Evolutionary conservation across 2,888 invertebrate species (phyloP).

Genomic region (Leucophenga montana): DNA sequence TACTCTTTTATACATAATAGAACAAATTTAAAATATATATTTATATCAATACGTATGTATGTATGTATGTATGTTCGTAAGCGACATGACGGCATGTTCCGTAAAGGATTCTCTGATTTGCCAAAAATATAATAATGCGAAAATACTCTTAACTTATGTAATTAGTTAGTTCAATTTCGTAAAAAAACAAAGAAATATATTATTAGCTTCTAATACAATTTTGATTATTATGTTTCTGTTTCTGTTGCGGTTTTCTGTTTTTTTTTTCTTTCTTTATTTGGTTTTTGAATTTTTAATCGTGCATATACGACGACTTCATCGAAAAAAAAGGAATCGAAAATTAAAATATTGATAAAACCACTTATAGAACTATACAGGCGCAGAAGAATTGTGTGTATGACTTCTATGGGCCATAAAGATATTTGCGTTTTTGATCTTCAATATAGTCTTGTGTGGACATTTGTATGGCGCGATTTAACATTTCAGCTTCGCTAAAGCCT

Average conservation of each 20-base stretch:
- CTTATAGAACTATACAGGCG: no score
- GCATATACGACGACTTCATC: no score
- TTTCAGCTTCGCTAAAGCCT: constrained; percentile 70
- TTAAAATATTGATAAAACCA: not conserved
- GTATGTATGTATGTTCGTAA: not conserved
- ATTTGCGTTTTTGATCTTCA: constrained; percentile 71
- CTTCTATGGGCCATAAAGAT: constrained; percentile 63
- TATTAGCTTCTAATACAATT: not conserved
- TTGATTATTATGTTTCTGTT: not conserved
- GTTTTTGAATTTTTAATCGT: not conserved
- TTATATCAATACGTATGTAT: not conserved
- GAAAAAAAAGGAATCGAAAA: no score
- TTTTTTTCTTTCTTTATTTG: not conserved
- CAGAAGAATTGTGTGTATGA: not conserved
- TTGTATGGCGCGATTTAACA: constrained; percentile 72
- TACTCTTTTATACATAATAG: not conserved
- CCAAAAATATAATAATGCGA: not conserved
- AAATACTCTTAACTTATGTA: no score
- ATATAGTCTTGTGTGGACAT: constrained; percentile 73
- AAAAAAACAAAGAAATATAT: no score
- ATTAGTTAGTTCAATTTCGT: no score
- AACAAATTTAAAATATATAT: not conserved
- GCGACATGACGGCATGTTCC: not conserved
- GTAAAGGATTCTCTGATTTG: constrained; percentile 1
- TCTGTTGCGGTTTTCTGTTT: constrained; percentile 3